These are phyloP conservation scores for Poeciliopsis gracilis DNA, from an alignment of 2,797 vertebrate genomes.

Conservation along the genomic window DNA sequence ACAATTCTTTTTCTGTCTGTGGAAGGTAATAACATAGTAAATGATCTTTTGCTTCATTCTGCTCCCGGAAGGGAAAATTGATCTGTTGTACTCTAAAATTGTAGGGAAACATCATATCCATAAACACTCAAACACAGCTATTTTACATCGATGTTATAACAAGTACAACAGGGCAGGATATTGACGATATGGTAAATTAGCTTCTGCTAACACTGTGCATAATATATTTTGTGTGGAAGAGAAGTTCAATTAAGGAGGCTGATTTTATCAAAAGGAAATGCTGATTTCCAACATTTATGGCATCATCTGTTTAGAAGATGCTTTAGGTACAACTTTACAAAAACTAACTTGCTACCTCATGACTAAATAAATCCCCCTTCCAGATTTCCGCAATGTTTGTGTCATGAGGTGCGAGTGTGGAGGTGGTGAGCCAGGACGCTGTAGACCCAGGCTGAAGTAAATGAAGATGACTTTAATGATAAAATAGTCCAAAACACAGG, in stretches of 20 bases:
- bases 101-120: constrained; percentile 68
- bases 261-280: constrained; percentile 12
- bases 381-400: neutral
- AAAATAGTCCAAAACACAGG: too few species aligned
- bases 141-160: constrained; percentile 67
- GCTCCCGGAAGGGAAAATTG: constrained; percentile 76
- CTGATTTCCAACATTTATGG: constrained; percentile 1
- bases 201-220: constrained; percentile 24
- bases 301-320: constrained; percentile 20
- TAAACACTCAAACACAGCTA: constrained; percentile 57
- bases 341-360: neutral
- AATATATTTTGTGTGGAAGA: constrained; percentile 39
- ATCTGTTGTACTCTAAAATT: constrained; percentile 71
- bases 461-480: too few species aligned
- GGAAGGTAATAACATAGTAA: constrained; percentile 82
- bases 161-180: constrained; percentile 45
- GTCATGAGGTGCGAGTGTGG: too few species aligned
- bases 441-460: too few species aligned
- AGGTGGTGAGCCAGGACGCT: too few species aligned
- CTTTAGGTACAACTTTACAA: constrained; percentile 19
- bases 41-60: constrained; percentile 76
- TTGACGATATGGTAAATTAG: constrained; percentile 57
- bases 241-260: constrained; percentile 1
- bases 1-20: constrained; percentile 64
- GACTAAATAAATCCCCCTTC: neutral